These are phyloP conservation scores for Orientallactaga sibirica DNA, from an alignment of 2,797 vertebrate genomes.

Conservation along the genomic window DNA sequence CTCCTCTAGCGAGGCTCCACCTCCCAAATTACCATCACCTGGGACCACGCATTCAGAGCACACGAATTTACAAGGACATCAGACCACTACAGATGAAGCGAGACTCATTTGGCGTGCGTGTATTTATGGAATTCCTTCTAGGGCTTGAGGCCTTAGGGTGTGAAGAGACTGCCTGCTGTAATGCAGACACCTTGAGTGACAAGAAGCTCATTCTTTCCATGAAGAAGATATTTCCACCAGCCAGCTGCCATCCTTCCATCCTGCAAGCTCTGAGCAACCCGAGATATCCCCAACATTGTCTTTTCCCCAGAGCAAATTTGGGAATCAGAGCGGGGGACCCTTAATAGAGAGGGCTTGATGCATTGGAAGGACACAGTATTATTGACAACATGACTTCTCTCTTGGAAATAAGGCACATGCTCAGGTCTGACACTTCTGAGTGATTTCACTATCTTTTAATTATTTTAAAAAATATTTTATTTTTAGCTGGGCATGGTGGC, in stretches of 20 bases:
- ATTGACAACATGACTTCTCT: background rate
- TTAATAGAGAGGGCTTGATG: background rate
- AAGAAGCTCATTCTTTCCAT: background rate
- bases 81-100: background rate
- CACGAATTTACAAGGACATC: too few species aligned
- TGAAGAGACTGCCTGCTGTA: background rate
- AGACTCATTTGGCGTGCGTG: background rate
- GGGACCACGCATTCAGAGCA: too few species aligned
- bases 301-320: background rate
- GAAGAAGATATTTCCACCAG: background rate
- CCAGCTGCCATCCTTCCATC: background rate
- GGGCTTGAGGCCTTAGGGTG: background rate
- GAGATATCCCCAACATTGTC: background rate
- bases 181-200: background rate
- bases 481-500: too few species aligned
- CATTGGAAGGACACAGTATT: background rate
- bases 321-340: background rate
- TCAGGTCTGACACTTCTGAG: background rate
- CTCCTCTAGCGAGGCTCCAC: too few species aligned
- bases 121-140: background rate
- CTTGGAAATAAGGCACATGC: background rate
- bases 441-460: background rate
- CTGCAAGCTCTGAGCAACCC: background rate
- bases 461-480: too few species aligned
- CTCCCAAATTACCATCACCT: too few species aligned